Percentiles rank a stretch among this genome's conserved stretches.
phyloP scores from a whole-genome alignment of 2,797 vertebrate genomes.

The Gymnoscopelus microlampas region DNA sequence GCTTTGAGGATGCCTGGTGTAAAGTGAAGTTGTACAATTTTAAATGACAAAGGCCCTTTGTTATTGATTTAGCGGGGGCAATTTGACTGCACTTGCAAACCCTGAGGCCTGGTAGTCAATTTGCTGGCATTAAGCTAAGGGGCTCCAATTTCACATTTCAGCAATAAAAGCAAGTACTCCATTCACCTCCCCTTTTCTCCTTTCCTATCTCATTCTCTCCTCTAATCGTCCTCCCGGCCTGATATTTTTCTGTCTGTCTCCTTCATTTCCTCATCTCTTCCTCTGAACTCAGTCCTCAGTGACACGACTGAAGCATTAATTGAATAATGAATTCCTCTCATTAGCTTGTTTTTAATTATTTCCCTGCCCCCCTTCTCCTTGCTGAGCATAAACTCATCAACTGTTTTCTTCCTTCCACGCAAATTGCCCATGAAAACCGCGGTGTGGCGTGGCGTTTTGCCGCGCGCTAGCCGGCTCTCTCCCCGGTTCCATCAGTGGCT shows the following conservation, averaged over 20 bases:
- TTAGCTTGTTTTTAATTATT: slow-evolving; percentile 83
- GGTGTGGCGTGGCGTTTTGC: slow-evolving; percentile 50
- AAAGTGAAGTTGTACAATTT: slow-evolving; percentile 60
- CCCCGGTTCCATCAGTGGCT: slow-evolving; percentile 59
- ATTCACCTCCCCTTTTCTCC: slow-evolving; percentile 18
- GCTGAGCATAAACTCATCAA: slow-evolving; percentile 69
- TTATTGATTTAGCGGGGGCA: slow-evolving; percentile 62
- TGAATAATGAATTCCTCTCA: slow-evolving; percentile 82
- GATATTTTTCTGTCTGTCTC: slow-evolving; percentile 41
- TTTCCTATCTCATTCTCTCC: slow-evolving; percentile 57
- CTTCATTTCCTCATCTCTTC: slow-evolving; percentile 65
- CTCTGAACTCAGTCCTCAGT: slow-evolving; percentile 57
- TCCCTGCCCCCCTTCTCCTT: slow-evolving; percentile 58
- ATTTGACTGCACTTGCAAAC: slow-evolving; percentile 58
- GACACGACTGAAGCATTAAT: slow-evolving; percentile 77
- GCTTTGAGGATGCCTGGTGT: slow-evolving; percentile 42
- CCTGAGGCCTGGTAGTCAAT: slow-evolving; percentile 67
- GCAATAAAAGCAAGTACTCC: slow-evolving; percentile 60
- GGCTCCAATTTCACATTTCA: slow-evolving; percentile 71
- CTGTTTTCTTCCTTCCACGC: slow-evolving; percentile 71
- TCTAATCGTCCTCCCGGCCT: slow-evolving; percentile 2
- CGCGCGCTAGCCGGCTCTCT: slow-evolving; percentile 14
- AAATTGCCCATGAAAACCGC: slow-evolving; percentile 76
- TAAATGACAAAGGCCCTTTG: slow-evolving; percentile 62
- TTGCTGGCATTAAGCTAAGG: slow-evolving; percentile 68